phyloP scores from a whole-genome alignment of 2,797 vertebrate species.

The Bovichtus diacanthus region DNA sequence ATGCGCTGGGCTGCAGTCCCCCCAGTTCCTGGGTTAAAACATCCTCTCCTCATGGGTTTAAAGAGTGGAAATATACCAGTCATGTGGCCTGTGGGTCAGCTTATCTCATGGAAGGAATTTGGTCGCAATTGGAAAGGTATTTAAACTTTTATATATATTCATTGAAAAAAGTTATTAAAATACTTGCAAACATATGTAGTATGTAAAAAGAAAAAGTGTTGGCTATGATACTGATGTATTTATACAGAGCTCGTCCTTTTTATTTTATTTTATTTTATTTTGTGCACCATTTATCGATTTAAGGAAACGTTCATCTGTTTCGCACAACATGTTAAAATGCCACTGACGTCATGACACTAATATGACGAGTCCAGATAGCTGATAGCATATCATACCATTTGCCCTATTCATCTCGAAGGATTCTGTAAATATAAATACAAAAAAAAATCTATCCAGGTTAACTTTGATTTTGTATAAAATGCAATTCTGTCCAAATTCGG shows the following conservation, averaged over 20 bases:
- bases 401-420: constrained; percentile 72
- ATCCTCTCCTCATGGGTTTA: constrained; percentile 55
- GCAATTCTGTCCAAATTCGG: constrained; percentile 79
- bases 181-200: constrained; percentile 77
- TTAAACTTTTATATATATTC: constrained; percentile 74
- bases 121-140: constrained; percentile 76
- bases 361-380: constrained; percentile 72
- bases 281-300: constrained; percentile 69
- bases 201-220: constrained; percentile 75
- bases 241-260: constrained; percentile 77
- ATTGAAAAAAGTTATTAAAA: constrained; percentile 61
- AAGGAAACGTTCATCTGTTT: constrained; percentile 68
- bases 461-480: constrained; percentile 83
- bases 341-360: constrained; percentile 85
- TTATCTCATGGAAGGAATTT: constrained; percentile 73
- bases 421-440: constrained; percentile 84
- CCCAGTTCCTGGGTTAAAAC: constrained; percentile 57
- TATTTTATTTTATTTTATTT: constrained; percentile 35
- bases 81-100: constrained; percentile 65
- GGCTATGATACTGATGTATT: constrained; percentile 83
- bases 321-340: constrained; percentile 66
- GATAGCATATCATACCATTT: constrained; percentile 66
- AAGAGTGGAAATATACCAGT: constrained; percentile 69
- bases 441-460: constrained; percentile 78
- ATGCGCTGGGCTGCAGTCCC: constrained; percentile 58